Evolutionary conservation across 2,888 invertebrate species (phyloP).

Genomic region (Torymus aiolomorphi): DNA sequence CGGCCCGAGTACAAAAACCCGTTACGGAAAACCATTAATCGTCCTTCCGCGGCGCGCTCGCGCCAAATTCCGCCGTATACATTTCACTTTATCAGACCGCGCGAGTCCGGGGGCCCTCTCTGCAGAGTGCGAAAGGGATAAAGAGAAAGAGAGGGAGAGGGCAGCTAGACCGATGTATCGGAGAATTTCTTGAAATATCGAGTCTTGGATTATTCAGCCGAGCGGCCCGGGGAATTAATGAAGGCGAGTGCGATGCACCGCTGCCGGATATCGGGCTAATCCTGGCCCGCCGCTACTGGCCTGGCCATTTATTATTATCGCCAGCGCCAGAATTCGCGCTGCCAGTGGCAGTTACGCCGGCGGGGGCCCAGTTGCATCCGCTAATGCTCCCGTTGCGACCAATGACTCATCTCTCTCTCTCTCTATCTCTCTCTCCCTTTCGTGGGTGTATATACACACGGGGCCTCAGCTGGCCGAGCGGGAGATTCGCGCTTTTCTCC

Average conservation of each 20-base stretch:
- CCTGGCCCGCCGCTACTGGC: conserved; percentile 51
- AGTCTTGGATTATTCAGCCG: conserved; percentile 45
- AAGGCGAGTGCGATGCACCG: conserved; percentile 19
- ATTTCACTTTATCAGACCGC: conserved; percentile 17
- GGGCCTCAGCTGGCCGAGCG: conserved; percentile 69
- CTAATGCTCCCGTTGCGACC: conserved; percentile 67
- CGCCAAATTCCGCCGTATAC: conserved; percentile 19
- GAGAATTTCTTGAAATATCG: conserved; percentile 48
- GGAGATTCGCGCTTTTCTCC: conserved; percentile 65
- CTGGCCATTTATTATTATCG: conserved; percentile 66
- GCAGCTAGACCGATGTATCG: conserved; percentile 6
- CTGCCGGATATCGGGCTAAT: conserved; percentile 56
- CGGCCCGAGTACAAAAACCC: neutral
- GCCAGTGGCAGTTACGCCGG: neutral
- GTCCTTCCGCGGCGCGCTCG: conserved; percentile 12
- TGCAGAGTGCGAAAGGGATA: neutral
- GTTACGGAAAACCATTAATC: conserved; percentile 51
- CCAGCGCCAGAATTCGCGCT: conserved; percentile 23
- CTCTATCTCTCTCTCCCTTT: neutral
- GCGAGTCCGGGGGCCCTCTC: neutral
- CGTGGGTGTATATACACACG: neutral
- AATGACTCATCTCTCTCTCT: conserved; percentile 68
- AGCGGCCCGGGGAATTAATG: conserved; percentile 40
- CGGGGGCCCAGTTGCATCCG: conserved; percentile 64
- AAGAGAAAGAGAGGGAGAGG: neutral